A percentile compares a stretch with the other conserved stretches of the same genome.
These are phyloP conservation scores for Trypoxylus dichotomus DNA, from an alignment of 1,140 invertebrate species.

Conservation along the genomic window DNA sequence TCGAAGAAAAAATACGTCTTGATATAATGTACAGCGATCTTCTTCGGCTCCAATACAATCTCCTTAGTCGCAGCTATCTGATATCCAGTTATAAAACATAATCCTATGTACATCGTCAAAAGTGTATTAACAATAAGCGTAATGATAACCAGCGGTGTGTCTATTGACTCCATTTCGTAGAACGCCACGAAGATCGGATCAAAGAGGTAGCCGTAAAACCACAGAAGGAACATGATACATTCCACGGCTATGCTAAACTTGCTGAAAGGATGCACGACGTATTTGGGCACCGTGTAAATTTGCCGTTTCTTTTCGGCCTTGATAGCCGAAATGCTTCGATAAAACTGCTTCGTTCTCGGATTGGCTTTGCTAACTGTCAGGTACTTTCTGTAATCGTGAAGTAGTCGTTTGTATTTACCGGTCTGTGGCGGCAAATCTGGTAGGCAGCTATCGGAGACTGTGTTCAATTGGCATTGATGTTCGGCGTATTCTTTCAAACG, in stretches of 20 bases:
- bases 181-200: conserved; percentile 33
- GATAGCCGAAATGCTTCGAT: conserved; percentile 32
- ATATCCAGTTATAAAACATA: conserved; percentile 33
- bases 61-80: conserved; percentile 31
- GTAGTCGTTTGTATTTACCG: conserved; percentile 7
- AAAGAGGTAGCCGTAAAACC: conserved; percentile 31
- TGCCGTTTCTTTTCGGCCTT: conserved; percentile 33
- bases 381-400: conserved; percentile 16
- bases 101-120: conserved; percentile 17
- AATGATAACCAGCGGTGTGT: background rate
- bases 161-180: background rate
- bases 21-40: conserved; percentile 31
- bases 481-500: conserved; percentile 15
- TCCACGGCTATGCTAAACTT: conserved; percentile 15
- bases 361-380: conserved; percentile 14
- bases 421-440: conserved; percentile 29
- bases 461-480: conserved; percentile 23
- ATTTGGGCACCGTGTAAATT: conserved; percentile 19
- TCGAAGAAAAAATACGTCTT: conserved; percentile 35
- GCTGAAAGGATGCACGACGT: conserved; percentile 36
- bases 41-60: conserved; percentile 31
- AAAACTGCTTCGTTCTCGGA: conserved; percentile 28
- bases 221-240: conserved; percentile 25
- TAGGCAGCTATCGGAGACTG: conserved; percentile 27
- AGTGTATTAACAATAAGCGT: background rate